Percentiles rank a stretch among this genome's conserved stretches.
Evolutionary conservation across 2,113 vertebrate genomes (phyloP).

Genomic region (Notarius quadriscutis): DNA sequence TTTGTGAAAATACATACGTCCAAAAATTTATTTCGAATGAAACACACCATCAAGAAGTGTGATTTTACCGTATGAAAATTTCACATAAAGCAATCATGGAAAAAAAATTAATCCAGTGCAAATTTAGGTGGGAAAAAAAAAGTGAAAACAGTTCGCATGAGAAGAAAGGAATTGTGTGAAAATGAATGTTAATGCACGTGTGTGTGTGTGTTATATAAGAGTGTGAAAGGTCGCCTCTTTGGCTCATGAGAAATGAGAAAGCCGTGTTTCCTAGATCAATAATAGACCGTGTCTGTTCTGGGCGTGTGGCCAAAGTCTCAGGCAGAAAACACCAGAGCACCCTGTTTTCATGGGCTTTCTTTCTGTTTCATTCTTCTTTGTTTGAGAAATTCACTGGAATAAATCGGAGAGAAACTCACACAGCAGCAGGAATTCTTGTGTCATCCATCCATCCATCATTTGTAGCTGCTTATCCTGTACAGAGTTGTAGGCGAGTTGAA

Average conservation of each 20-base stretch:
- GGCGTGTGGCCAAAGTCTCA: neutral
- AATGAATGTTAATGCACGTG: neutral
- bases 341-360: neutral
- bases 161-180: neutral
- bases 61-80: too few species aligned
- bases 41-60: too few species aligned
- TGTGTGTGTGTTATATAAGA: conserved; percentile 9
- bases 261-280: neutral
- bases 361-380: neutral
- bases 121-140: neutral
- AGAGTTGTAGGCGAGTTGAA: too few species aligned
- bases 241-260: neutral
- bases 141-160: neutral
- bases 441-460: too few species aligned
- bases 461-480: too few species aligned
- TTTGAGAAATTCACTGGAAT: neutral
- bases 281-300: neutral
- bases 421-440: too few species aligned
- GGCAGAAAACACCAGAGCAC: neutral
- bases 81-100: too few species aligned
- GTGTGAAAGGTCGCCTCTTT: neutral
- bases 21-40: too few species aligned
- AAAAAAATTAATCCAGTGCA: too few species aligned
- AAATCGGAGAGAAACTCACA: neutral
- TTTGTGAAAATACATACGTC: too few species aligned